Percentiles rank a stretch among this genome's conserved stretches.
Conservation (phyloP, 2,113 vertebrate genomes). For the Takifugu flavidus region DNA sequence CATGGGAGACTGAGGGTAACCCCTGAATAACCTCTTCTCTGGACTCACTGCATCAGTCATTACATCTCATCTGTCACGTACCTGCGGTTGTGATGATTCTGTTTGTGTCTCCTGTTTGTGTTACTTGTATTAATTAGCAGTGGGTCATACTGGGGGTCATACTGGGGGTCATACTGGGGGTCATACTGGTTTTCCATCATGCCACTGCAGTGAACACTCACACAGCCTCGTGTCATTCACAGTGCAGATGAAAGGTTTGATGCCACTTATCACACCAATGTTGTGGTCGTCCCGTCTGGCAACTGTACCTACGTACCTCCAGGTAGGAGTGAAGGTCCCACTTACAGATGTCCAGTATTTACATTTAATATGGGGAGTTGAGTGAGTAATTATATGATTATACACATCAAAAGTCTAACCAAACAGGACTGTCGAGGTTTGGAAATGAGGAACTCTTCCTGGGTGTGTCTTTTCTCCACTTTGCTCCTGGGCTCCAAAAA, state of each 20-base stretch:
- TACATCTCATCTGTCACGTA: background rate
- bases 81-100: constrained; percentile 13
- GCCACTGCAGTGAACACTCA: constrained; percentile 13
- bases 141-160: background rate
- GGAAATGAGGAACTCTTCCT: background rate
- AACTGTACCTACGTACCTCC: constrained; percentile 87
- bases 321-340: constrained; percentile 74
- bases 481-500: background rate
- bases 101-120: constrained; percentile 1
- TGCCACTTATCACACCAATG: constrained; percentile 90
- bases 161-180: background rate
- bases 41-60: constrained; percentile 12
- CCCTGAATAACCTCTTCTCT: constrained; percentile 22
- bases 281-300: constrained; percentile 86
- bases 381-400: no score
- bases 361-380: background rate
- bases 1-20: constrained; percentile 22
- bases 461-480: constrained; percentile 1
- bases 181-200: background rate
- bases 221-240: constrained; percentile 36
- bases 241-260: constrained; percentile 94
- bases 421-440: no score
- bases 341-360: background rate
- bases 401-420: no score
- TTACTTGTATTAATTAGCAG: background rate